Base-by-base conservation (phyloP, 23 tunicate species). In the Clavelina lepadiformis region DNA sequence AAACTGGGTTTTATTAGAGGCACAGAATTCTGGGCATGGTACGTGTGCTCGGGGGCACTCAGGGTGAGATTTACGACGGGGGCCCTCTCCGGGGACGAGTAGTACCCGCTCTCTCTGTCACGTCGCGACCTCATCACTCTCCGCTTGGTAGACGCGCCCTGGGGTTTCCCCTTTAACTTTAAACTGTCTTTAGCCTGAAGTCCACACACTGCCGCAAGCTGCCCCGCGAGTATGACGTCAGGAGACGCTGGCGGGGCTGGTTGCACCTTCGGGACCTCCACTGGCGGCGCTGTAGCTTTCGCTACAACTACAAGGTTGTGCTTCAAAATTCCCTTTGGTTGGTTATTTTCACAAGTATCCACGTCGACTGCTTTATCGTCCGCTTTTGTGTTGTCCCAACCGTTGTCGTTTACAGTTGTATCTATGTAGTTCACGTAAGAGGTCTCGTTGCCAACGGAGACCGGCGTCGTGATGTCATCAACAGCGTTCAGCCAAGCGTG, bases 21-120 rank as follows among this genome's bases (percentile, higher is more conserved):
- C 27, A 57, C 57, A 1, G 38, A 19, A 15, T 27, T 35, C 19
- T 22, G 4, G 19, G 7, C 8, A 19, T 35, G 49, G 11, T 45
- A 35, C 8, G 51, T 45, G 15, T 73, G 29, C 8, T 41, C 63
- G 28, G 64, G 38, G 26, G 68, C 4, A 20, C 20, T 33, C 13
- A 66, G 33, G 19, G 53, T 56, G 21, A 35, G 31, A 5, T 51
- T 56, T 2, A 45, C 55, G n/a, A 32, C 62, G 38, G 65, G 20
- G 6, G 35, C 54, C 2, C 83, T 72, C 38, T 84, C 93, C 5
- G 93, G 93, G 7, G 93, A 84, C 29, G 93, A 84, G 50, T 84
- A 84, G 34, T 84, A 84, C 15, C 93, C 93, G 47, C 93, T 84
- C 47, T 84, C 93, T 4, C 93, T 66, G 54, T 84, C 82, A 2